phyloP scores from a whole-genome alignment of 2,888 invertebrate genomes.

The Nephrocerus scutellatus region DNA sequence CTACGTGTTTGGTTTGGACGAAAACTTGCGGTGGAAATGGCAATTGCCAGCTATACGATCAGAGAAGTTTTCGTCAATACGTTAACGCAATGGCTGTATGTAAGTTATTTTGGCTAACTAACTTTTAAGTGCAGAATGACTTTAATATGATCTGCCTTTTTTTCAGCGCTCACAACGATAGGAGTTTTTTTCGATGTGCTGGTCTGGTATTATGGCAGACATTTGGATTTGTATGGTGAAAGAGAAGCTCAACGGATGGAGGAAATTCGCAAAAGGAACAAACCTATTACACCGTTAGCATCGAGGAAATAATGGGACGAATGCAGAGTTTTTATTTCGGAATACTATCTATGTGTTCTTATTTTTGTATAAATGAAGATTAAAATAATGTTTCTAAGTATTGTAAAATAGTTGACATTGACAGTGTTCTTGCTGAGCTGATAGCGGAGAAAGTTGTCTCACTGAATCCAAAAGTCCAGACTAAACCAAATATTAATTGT shows the following conservation, averaged over 20 bases:
- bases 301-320: slow-evolving; percentile 26
- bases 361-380: slow-evolving; percentile 5
- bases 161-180: slow-evolving; percentile 52
- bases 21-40: slow-evolving; percentile 56
- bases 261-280: slow-evolving; percentile 27
- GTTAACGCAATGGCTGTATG: slow-evolving; percentile 53
- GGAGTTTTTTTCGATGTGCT: slow-evolving; percentile 55
- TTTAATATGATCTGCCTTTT: no score
- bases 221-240: slow-evolving; percentile 55
- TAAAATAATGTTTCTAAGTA: background rate
- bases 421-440: no score
- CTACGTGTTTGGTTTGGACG: slow-evolving; percentile 62
- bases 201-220: slow-evolving; percentile 55
- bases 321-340: slow-evolving; percentile 14
- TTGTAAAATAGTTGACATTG: no score
- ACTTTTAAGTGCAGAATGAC: no score
- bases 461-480: no score
- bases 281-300: slow-evolving; percentile 37
- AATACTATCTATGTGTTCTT: slow-evolving; percentile 10
- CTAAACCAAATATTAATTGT: no score
- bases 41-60: slow-evolving; percentile 63
- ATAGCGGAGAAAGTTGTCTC: no score
- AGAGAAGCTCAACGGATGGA: slow-evolving; percentile 33
- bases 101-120: no score
- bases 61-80: slow-evolving; percentile 52